These are phyloP conservation scores for Agapornis roseicollis DNA, from an alignment of 2,113 vertebrate species.

Conservation along the genomic window DNA sequence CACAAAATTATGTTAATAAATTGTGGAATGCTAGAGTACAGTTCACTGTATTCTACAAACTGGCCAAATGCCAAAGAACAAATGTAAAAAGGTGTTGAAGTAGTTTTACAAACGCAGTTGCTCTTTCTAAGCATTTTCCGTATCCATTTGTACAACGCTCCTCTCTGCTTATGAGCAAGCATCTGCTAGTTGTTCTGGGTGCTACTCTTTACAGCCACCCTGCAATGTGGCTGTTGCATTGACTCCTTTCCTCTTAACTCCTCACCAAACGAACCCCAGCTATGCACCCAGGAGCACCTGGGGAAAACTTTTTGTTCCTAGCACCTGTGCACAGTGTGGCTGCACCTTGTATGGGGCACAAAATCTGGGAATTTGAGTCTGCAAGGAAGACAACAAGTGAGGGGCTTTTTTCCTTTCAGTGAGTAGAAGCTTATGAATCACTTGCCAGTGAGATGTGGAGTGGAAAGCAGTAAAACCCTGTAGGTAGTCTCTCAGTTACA, in stretches of 20 bases:
- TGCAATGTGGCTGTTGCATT: too few relatives aligned
- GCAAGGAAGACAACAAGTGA: not conserved
- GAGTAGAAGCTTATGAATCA: not conserved
- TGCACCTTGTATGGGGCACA: not conserved
- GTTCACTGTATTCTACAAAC: not conserved
- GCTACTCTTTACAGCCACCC: not conserved
- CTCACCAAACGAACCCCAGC: not conserved
- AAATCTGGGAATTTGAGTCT: not conserved
- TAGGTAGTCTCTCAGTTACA: not conserved
- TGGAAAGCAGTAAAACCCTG: not conserved
- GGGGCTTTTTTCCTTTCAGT: not conserved
- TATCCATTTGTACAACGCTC: not conserved
- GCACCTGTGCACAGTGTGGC: not conserved
- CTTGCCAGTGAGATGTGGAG: not conserved
- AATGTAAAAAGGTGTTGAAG: not conserved
- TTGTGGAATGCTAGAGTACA: not conserved
- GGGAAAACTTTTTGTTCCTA: not conserved
- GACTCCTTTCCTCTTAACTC: not conserved
- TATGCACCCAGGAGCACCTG: accelerated
- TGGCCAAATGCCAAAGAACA: not conserved
- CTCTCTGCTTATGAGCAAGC: not conserved
- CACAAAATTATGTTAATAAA: not conserved
- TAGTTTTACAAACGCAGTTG: not conserved
- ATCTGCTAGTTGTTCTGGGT: not conserved
- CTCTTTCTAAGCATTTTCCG: not conserved